These are phyloP conservation scores for Limnodromus scolopaceus DNA, from an alignment of 2,797 vertebrate species.

Conservation along the genomic window DNA sequence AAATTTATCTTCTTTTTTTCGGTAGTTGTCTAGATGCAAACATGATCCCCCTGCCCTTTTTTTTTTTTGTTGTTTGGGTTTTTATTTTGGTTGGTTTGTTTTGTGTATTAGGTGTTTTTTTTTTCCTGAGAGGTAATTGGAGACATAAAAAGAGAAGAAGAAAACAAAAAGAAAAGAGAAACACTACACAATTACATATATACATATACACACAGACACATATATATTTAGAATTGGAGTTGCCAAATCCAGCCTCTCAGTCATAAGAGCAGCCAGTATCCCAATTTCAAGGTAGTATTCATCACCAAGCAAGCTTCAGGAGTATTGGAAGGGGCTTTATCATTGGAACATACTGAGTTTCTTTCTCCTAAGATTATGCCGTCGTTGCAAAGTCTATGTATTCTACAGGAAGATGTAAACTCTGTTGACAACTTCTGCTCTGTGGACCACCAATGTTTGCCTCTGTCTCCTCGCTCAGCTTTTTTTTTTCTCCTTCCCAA, in stretches of 20 bases:
- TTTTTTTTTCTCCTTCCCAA: not conserved
- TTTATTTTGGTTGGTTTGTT: not conserved
- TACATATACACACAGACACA: not conserved
- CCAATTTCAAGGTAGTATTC: not conserved
- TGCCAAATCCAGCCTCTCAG: not conserved
- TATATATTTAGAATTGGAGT: not conserved
- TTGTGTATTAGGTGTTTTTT: not conserved
- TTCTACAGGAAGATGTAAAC: not conserved
- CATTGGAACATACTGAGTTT: not conserved
- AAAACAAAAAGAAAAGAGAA: not conserved
- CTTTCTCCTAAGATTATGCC: not conserved
- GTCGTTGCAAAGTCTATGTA: not conserved
- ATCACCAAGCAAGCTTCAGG: not conserved
- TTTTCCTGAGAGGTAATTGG: not conserved
- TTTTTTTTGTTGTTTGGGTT: not conserved
- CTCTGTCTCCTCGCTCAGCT: not conserved
- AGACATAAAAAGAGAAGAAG: not conserved
- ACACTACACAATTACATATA: not conserved
- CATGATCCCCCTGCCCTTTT: fast-evolving
- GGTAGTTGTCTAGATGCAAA: not conserved
- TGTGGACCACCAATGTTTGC: not conserved
- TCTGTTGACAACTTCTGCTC: not conserved
- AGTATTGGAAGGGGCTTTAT: not conserved
- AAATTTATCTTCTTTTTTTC: fast-evolving
- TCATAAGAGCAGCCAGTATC: not conserved